These are phyloP conservation scores for Thymelicus acteon DNA, from an alignment of 2,888 invertebrate genomes.

Conservation along the genomic window DNA sequence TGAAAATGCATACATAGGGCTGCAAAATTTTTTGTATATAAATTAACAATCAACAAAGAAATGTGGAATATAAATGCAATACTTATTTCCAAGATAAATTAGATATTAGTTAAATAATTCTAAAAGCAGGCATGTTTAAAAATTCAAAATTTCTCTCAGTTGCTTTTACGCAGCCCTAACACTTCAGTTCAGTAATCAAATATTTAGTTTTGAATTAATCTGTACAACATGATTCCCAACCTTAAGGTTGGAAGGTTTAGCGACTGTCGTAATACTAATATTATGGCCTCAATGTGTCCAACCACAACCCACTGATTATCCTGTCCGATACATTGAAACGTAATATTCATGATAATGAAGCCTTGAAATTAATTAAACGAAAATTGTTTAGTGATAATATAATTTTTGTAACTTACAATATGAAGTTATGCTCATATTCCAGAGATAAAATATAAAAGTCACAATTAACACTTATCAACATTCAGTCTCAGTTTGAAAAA, in stretches of 20 bases:
- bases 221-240: slow-evolving; percentile 17
- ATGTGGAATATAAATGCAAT: slow-evolving; percentile 25
- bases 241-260: slow-evolving; percentile 45
- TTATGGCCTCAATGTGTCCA: slow-evolving; percentile 70
- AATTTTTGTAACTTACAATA: too few relatives aligned
- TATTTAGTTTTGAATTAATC: slow-evolving; percentile 8
- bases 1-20: slow-evolving; percentile 21
- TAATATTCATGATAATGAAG: slow-evolving; percentile 50
- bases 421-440: not conserved
- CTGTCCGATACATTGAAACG: slow-evolving; percentile 51
- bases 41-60: not conserved
- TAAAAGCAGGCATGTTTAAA: not conserved
- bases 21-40: not conserved
- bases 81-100: slow-evolving; percentile 3
- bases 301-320: slow-evolving; percentile 61
- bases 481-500: too few relatives aligned
- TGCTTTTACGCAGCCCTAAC: slow-evolving; percentile 5
- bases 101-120: not conserved
- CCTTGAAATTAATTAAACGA: slow-evolving; percentile 41
- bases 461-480: too few relatives aligned
- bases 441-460: not conserved
- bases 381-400: not conserved
- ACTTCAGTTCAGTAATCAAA: slow-evolving; percentile 14
- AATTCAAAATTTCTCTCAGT: not conserved
- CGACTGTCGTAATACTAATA: slow-evolving; percentile 46